phyloP scores from a whole-genome alignment of 2,113 vertebrate species.

The Xyliphius kryptos region DNA sequence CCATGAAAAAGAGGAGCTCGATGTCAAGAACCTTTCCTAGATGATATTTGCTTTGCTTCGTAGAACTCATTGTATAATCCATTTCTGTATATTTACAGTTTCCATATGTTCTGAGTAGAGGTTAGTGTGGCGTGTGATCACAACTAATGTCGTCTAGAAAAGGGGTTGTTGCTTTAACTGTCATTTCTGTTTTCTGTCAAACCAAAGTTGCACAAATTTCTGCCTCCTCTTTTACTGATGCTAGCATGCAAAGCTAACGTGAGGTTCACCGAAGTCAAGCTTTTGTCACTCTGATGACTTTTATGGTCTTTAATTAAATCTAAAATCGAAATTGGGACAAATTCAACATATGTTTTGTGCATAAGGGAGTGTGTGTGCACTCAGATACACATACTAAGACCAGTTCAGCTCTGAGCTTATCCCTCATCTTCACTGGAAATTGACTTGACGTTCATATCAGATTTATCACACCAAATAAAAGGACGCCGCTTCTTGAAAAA shows the following conservation, averaged over 20 bases:
- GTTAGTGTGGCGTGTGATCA: slow-evolving; percentile 40
- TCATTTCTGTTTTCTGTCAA: slow-evolving; percentile 89
- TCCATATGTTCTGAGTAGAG: no score
- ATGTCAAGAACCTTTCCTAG: slow-evolving; percentile 59
- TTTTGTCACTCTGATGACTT: slow-evolving; percentile 64
- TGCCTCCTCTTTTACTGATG: slow-evolving; percentile 96
- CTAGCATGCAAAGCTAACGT: slow-evolving; percentile 78
- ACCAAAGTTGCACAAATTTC: slow-evolving; percentile 99
- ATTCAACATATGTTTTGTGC: no score
- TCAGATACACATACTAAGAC: slow-evolving; percentile 60
- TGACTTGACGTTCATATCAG: slow-evolving; percentile 81
- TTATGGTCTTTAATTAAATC: no score
- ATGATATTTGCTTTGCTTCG: slow-evolving; percentile 66
- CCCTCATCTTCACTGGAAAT: slow-evolving; percentile 87
- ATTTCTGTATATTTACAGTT: no score
- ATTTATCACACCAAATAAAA: slow-evolving; percentile 93
- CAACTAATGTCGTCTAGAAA: slow-evolving; percentile 65
- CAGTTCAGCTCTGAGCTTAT: slow-evolving; percentile 78
- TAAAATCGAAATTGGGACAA: no score
- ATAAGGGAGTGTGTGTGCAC: no score
- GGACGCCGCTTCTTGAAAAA: no score
- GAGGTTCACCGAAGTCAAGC: slow-evolving; percentile 77
- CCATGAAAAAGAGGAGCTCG: slow-evolving; percentile 89
- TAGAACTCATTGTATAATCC: slow-evolving; percentile 42
- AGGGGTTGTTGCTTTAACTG: slow-evolving; percentile 74